Evolutionary conservation across 2,888 invertebrate genomes (phyloP), one percentile per base, ranked within the genome.

Genomic region (Drosophila anomelani): DNA sequence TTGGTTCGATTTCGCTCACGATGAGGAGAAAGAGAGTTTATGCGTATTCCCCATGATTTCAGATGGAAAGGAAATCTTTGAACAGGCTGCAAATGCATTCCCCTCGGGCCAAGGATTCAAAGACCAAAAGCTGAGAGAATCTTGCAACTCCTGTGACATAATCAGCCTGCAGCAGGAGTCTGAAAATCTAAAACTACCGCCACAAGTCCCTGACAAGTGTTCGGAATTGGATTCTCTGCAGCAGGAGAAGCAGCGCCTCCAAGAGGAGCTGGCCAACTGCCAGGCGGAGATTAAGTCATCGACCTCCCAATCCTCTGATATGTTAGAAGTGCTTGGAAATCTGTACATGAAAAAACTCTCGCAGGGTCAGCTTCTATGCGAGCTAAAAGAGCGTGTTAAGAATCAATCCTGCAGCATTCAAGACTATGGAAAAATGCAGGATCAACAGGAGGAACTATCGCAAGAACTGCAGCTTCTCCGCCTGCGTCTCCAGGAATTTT

Each of bases 1-100:
- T 66, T 49, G 85, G 3, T 17, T 79, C 12, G 81, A 88, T 23
- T 55, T 77, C 23, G 54, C 47, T 17, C 29, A 72, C 3, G 20
- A 39, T 10, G 20, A 20, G 17, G 32, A 55, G 34, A 55, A 29
- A 6, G 44, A n/a, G 10, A 13, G 36, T 2, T 9, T 49, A 10
- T 62, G 26, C 41, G 10, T 29, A 23, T 38, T 56, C 9, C 26
- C 57, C 20, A 47, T 47, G 29, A 34, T 47, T 38, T 23, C 41
- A 43, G 41, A 32, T n/a, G 34, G n/a, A 6, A 36, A 58, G 32
- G 1, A 56, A 51, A 44, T n/a, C 17, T 55, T 68, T 32, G 20
- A 10, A 13, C 10, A 49, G 20, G 39, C 46, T 6, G 55, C 39
- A 1, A 36, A 9, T 2, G 7, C 17, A 4, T 47, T 39, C 13